A percentile compares a stretch with the other conserved stretches of the same genome.
These are phyloP conservation scores for Lepidonotus clava DNA, from an alignment of 2,888 invertebrate species.

Conservation along the genomic window DNA sequence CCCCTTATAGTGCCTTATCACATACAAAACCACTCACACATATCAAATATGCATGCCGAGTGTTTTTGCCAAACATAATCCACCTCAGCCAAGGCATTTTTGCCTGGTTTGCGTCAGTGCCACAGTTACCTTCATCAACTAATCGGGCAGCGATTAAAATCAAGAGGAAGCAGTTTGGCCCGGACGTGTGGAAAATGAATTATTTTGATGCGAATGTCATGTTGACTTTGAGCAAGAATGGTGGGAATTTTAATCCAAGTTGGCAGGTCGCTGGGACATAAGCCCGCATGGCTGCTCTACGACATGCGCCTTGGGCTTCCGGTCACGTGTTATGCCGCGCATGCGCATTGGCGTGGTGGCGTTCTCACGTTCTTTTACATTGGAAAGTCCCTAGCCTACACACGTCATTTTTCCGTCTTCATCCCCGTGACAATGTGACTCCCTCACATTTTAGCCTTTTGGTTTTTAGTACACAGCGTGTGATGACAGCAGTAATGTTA, in stretches of 20 bases:
- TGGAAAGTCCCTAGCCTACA: too few species aligned
- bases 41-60: slow-evolving; percentile 3
- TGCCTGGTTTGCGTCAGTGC: neutral
- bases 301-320: neutral
- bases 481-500: too few species aligned
- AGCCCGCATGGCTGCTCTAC: neutral
- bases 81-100: neutral
- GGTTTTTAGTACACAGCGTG: too few species aligned
- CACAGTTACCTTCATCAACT: neutral
- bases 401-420: too few species aligned
- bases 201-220: neutral
- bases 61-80: slow-evolving; percentile 17
- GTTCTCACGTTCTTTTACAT: neutral
- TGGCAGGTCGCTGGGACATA: neutral
- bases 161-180: neutral
- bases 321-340: neutral
- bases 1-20: slow-evolving; percentile 18
- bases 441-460: too few species aligned
- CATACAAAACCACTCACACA: slow-evolving; percentile 29
- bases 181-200: neutral
- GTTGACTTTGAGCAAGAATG: neutral
- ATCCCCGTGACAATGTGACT: too few species aligned
- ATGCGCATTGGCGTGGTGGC: neutral
- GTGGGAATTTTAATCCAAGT: neutral
- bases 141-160: neutral